A percentile compares a stretch with the other conserved stretches of the same genome.
phyloP scores from a whole-genome alignment of 1,140 invertebrate species.

The Teleogryllus occipitalis region DNA sequence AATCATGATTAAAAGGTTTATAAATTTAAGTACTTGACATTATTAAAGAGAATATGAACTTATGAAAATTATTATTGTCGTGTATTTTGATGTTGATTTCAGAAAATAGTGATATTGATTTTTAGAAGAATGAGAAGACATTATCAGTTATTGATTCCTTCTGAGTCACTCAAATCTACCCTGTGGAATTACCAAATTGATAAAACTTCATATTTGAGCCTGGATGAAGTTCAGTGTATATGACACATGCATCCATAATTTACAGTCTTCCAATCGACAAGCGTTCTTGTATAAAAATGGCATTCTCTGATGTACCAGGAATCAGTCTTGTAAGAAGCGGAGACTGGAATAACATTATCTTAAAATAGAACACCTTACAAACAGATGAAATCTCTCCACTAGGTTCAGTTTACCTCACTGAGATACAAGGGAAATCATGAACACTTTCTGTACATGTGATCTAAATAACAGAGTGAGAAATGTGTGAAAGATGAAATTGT shows the following conservation, averaged over 20 bases:
- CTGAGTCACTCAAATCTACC: background rate
- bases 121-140: background rate
- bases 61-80: background rate
- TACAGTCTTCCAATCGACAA: background rate
- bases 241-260: background rate
- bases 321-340: constrained; percentile 1
- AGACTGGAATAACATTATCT: constrained; percentile 5
- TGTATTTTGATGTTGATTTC: background rate
- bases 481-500: background rate
- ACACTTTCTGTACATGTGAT: constrained; percentile 4
- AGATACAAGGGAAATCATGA: background rate
- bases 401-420: background rate
- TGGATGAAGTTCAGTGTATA: background rate
- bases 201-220: constrained; percentile 1
- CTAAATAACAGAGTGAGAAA: constrained; percentile 1
- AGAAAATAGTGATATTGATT: background rate
- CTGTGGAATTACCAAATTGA: constrained; percentile 4
- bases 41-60: background rate
- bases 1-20: background rate
- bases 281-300: background rate
- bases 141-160: background rate
- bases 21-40: background rate
- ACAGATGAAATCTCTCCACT: background rate
- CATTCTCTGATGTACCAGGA: background rate
- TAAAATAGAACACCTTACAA: background rate